A percentile compares a stretch with the other conserved stretches of the same genome.
Evolutionary conservation across 2,113 vertebrate genomes (phyloP).

Genomic region (Protomyctophum bolini): DNA sequence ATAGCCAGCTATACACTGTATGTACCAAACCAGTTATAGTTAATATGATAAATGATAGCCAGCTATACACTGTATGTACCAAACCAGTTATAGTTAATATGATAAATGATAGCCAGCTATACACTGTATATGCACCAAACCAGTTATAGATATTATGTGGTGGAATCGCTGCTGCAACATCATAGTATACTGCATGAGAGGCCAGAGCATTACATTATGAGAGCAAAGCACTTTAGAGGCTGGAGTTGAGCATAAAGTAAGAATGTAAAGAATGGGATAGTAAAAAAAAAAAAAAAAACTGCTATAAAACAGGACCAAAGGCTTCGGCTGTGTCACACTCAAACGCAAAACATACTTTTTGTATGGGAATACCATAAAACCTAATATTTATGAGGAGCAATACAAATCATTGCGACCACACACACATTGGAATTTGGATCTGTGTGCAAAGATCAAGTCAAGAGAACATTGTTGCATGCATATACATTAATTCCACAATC

Average conservation of each 20-base stretch:
- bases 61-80: slow-evolving; percentile 31
- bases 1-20: slow-evolving; percentile 51
- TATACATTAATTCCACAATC: slow-evolving; percentile 10
- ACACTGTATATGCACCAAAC: slow-evolving; percentile 31
- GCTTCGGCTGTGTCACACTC: slow-evolving; percentile 33
- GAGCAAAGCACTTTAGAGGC: slow-evolving; percentile 32
- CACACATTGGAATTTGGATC: neutral
- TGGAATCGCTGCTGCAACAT: slow-evolving; percentile 30
- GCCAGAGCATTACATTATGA: slow-evolving; percentile 33
- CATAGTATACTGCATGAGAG: slow-evolving; percentile 21
- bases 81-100: slow-evolving; percentile 37
- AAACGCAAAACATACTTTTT: slow-evolving; percentile 26
- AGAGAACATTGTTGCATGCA: neutral
- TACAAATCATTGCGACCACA: slow-evolving; percentile 32
- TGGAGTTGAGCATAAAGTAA: neutral
- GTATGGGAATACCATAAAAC: slow-evolving; percentile 37
- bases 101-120: slow-evolving; percentile 69
- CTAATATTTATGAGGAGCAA: slow-evolving; percentile 23
- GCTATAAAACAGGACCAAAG: slow-evolving; percentile 11
- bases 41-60: slow-evolving; percentile 55
- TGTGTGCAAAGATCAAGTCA: slow-evolving; percentile 9
- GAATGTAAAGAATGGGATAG: slow-evolving; percentile 61
- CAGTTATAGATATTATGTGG: slow-evolving; percentile 40
- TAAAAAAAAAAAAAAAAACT: slow-evolving; percentile 16
- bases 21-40: slow-evolving; percentile 37